Conservation (phyloP, 2,888 invertebrate species). For the Petrophora chlorosata region DNA sequence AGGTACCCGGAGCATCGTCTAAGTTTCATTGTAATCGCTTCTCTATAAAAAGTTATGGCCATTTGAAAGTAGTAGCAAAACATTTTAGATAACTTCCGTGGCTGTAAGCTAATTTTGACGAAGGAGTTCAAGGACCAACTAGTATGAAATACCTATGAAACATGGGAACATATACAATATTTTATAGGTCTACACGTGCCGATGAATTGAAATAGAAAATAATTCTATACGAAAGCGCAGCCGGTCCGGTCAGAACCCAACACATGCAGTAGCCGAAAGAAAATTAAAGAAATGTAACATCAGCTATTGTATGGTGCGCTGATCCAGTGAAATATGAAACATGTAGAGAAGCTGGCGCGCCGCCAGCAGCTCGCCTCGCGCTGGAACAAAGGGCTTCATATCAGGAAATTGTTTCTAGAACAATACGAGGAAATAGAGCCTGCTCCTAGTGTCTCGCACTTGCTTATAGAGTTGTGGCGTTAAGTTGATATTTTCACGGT, state of each 20-base stretch:
- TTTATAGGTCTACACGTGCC: too few relatives aligned
- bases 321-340: conserved; percentile 79
- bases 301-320: conserved; percentile 66
- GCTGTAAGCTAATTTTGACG: background rate
- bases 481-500: conserved; percentile 7
- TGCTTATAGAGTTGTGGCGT: conserved; percentile 25
- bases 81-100: background rate
- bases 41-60: background rate
- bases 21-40: too few relatives aligned
- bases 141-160: too few relatives aligned
- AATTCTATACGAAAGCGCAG: background rate
- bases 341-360: conserved; percentile 68
- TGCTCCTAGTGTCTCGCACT: conserved; percentile 48
- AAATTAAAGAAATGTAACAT: conserved; percentile 48
- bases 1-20: too few relatives aligned
- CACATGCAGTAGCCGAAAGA: conserved; percentile 27
- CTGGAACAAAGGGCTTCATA: conserved; percentile 77
- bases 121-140: too few relatives aligned
- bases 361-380: conserved; percentile 75
- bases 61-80: too few relatives aligned
- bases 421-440: conserved; percentile 68
- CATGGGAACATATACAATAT: too few relatives aligned
- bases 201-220: too few relatives aligned
- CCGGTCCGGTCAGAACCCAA: conserved; percentile 3
- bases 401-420: conserved; percentile 75